Base-by-base conservation (phyloP, 2,888 invertebrate genomes). In the Auanema freiburgensis region DNA sequence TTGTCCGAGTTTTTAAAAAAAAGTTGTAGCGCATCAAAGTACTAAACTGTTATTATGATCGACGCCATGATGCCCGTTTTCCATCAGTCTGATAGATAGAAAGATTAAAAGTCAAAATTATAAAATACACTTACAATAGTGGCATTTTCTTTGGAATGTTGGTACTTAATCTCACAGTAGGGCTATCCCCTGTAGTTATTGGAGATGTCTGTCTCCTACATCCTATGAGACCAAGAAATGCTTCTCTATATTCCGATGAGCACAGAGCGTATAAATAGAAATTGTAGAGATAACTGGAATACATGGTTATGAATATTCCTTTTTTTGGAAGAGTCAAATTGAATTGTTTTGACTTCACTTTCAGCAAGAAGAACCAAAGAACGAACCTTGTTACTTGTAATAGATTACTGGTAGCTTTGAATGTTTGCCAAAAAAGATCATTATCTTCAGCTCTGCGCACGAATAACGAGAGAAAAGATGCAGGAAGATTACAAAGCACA, bases 381-480 rank as follows among this genome's bases (percentile, higher is more conserved):
- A 76, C 67, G 49, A 23, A 79, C 78, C 86, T 86, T 59, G 85
- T 83, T 24, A 86, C 79, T 71, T 87, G 86, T 42, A 86, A 74
- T 44, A 84, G 79, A 68, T 87, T 87, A n/a, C 86, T 85, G 41
- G 85, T 76, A 12, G 86, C 86, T 55, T 86, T 81, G 72, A 86
- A 86, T n/a, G 84, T 76, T 72, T 86, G 86, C 71, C 84, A 84
- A 57, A 55, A 57, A 14, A 68, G 11, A 25, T 51, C 57, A 16
- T 64, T 52, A 21, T 59, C 52, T 2, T 54, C 16, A 11, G 77
- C 73, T 52, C 84, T 81, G 51, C 80, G 77, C 72, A 85, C 84
- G 63, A 85, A 80, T 10, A 86, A 81, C 18, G 84, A 84, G 18
- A 81, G 66, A 52, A 86, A 79, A 3, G 85, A 85, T 5, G 86